Evolutionary conservation across 2,888 invertebrate genomes (phyloP), one percentile per base, ranked within the genome.

Genomic region (Pycnomerus fuliginosus): DNA sequence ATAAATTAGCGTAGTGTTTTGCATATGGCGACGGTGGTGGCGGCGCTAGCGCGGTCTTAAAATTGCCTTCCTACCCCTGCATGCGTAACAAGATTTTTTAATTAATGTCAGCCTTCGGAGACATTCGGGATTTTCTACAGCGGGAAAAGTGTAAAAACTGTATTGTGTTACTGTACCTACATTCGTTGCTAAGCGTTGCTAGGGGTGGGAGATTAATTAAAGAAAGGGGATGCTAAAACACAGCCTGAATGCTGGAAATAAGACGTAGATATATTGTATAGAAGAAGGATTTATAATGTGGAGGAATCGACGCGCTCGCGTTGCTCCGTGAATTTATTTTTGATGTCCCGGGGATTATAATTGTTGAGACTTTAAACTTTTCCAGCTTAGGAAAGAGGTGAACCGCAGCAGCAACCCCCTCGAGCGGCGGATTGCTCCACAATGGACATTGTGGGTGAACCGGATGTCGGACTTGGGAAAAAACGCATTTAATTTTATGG

Each of bases 161-260:
- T 67, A 69, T 68, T 69, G 69, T 70, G 65, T 67, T 64, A 65
- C 68, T 69, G 68, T 69, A 67, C 67, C 61, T 69, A 68, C 65
- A 68, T 69, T 69, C 69, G 69, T 70, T 70, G 67, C 70, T 67
- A 69, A 64, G 69, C 67, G 68, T 67, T 68, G 68, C 68, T 61
- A 67, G 52, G 64, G 67, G 62, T 65, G 68, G 68, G 68, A 70
- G 70, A 71, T 71, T 71, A 71, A 71, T 71, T 71, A 71, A 71
- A 70, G 71, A 70, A 71, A 69, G 68, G 70, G 69, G 69, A 69
- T 67, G 69, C 68, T 70, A 68, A 70, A 70, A 70, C 69, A 69
- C 67, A 65, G 68, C 64, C 63, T 58, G 67, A 68, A 68, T 68
- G 64, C 67, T 66, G 63, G 65, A 67, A 69, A 69, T 69, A 69